phyloP scores from a whole-genome alignment of 2,113 vertebrate species.

The Symphodus melops region DNA sequence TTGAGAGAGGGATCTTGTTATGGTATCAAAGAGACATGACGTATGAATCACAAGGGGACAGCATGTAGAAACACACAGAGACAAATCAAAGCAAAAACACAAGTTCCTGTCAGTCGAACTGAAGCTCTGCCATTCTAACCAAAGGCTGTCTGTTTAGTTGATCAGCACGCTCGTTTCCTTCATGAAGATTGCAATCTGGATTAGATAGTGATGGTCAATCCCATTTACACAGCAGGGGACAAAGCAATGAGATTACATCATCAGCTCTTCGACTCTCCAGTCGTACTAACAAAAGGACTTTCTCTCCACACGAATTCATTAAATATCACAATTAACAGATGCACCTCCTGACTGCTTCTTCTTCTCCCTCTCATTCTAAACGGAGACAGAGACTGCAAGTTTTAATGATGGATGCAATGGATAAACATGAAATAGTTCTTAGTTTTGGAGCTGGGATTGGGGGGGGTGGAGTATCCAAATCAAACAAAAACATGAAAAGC shows the following conservation, averaged over 20 bases:
- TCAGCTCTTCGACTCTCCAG: conserved; percentile 2
- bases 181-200: conserved; percentile 65
- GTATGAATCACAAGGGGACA: background rate
- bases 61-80: background rate
- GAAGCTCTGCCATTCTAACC: background rate
- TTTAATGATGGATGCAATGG: no score
- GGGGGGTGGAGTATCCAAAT: no score
- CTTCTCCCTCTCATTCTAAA: background rate
- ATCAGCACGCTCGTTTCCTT: conserved; percentile 31
- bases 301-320: background rate
- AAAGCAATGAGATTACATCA: conserved; percentile 39
- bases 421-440: no score
- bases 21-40: background rate
- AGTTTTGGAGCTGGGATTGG: no score
- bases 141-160: conserved; percentile 20
- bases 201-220: conserved; percentile 41
- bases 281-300: conserved; percentile 9
- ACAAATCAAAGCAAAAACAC: background rate
- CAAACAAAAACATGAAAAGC: no score
- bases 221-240: conserved; percentile 66
- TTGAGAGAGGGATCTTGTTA: background rate
- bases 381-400: no score
- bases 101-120: background rate
- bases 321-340: conserved; percentile 10
- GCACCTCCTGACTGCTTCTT: background rate